Conservation (phyloP, 2,888 invertebrate genomes). For the Phymatocera aterrima region DNA sequence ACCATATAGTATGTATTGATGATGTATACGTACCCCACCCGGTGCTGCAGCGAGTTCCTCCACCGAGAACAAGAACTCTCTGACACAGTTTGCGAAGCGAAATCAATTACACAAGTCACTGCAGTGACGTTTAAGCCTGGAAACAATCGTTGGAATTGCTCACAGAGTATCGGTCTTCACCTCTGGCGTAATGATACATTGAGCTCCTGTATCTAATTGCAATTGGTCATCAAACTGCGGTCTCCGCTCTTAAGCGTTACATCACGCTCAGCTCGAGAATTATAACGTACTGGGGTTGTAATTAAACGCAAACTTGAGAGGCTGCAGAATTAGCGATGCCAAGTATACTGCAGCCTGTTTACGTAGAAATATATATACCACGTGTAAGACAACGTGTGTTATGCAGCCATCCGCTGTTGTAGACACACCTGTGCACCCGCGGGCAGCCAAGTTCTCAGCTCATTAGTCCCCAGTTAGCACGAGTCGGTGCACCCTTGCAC, state of each 20-base stretch:
- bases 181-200: neutral
- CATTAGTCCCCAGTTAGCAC: slow-evolving; percentile 58
- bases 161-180: neutral
- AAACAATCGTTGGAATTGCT: slow-evolving; percentile 1
- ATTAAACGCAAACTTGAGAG: slow-evolving; percentile 33
- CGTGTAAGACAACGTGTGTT: slow-evolving; percentile 13
- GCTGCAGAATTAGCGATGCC: slow-evolving; percentile 38
- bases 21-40: neutral
- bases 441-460: slow-evolving; percentile 54
- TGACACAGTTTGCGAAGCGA: neutral
- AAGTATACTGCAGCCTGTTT: slow-evolving; percentile 12
- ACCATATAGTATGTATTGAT: neutral
- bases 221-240: slow-evolving; percentile 7
- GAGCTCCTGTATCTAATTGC: neutral
- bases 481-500: slow-evolving; percentile 33
- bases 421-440: slow-evolving; percentile 55
- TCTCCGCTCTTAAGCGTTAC: neutral
- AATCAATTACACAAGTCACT: slow-evolving; percentile 7
- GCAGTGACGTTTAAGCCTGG: neutral
- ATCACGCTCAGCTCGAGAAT: neutral
- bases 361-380: neutral
- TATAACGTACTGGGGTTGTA: slow-evolving; percentile 8
- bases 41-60: neutral
- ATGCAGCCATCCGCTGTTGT: slow-evolving; percentile 13
- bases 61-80: neutral